Conservation (phyloP, 2,888 invertebrate species). For the Platycheirus albimanus region DNA sequence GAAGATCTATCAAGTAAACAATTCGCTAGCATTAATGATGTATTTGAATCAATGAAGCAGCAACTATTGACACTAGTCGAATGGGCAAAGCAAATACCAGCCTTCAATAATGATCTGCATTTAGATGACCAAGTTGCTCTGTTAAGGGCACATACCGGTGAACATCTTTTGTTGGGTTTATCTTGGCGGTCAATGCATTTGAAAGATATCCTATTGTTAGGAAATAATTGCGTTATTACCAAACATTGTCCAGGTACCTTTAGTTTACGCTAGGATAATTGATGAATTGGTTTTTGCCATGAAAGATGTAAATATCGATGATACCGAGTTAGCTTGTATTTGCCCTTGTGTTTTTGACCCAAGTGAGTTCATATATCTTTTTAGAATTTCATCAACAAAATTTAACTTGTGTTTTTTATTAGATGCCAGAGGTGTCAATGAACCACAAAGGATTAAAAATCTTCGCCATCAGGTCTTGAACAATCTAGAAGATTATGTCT, state of each 20-base stretch:
- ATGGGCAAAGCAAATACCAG: constrained; percentile 99
- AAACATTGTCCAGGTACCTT: constrained; percentile 94
- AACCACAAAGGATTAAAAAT: constrained; percentile 93
- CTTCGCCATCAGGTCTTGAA: constrained; percentile 96
- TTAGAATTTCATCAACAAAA: no score
- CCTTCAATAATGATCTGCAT: constrained; percentile 96
- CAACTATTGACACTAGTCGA: constrained; percentile 97
- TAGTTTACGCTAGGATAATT: constrained; percentile 90
- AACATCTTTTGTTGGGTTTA: constrained; percentile 96
- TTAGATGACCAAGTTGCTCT: constrained; percentile 98
- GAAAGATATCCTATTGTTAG: constrained; percentile 94
- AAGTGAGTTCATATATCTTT: constrained; percentile 86
- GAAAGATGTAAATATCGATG: constrained; percentile 97
- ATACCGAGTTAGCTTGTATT: constrained; percentile 98
- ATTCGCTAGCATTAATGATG: constrained; percentile 96
- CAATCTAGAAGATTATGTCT: constrained; percentile 97
- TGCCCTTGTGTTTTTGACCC: constrained; percentile 99
- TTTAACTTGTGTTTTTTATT: constrained; percentile 75
- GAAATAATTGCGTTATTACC: constrained; percentile 98
- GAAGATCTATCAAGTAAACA: constrained; percentile 91
- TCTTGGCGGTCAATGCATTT: constrained; percentile 96
- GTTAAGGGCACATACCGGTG: constrained; percentile 97
- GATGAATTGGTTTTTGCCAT: constrained; percentile 98
- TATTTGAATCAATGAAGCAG: constrained; percentile 99
- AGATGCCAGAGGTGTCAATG: constrained; percentile 97